Evolutionary conservation across 2,797 vertebrate genomes (phyloP).

Genomic region (Diceros bicornis): DNA sequence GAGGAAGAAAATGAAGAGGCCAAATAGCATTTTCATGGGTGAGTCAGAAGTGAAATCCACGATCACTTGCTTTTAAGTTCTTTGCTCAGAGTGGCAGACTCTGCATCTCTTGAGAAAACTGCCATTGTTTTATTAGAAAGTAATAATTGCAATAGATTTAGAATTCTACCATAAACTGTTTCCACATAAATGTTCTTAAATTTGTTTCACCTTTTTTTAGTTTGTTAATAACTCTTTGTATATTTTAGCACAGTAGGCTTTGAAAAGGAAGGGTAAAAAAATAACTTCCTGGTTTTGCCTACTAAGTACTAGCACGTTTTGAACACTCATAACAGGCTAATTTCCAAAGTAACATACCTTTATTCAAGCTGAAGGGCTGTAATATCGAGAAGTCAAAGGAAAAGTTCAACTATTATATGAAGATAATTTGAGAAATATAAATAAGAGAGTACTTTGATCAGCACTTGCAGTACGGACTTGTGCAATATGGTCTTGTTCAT

Average conservation of each 20-base stretch:
- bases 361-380: not conserved
- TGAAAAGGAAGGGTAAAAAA: slow-evolving; percentile 25
- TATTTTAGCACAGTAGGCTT: slow-evolving; percentile 30
- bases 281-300: slow-evolving; percentile 16
- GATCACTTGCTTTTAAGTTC: too few species aligned
- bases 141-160: too few species aligned
- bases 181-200: not conserved
- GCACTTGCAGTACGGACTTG: not conserved
- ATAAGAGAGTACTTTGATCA: not conserved
- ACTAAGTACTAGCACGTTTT: slow-evolving; percentile 18
- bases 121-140: too few species aligned
- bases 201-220: slow-evolving; percentile 47
- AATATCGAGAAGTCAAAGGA: not conserved
- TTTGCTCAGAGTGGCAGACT: too few species aligned
- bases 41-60: too few species aligned
- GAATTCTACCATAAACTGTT: too few species aligned
- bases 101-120: too few species aligned
- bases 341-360: slow-evolving; percentile 44
- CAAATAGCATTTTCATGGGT: too few species aligned
- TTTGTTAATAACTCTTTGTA: slow-evolving; percentile 49
- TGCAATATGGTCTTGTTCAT: not conserved
- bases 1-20: too few species aligned
- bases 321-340: not conserved
- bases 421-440: slow-evolving; percentile 5
- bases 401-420: not conserved